Percentiles rank a stretch among this genome's conserved stretches.
These are phyloP conservation scores for Ascidia mentula DNA, from an alignment of 23 tunicate genomes.

Conservation along the genomic window DNA sequence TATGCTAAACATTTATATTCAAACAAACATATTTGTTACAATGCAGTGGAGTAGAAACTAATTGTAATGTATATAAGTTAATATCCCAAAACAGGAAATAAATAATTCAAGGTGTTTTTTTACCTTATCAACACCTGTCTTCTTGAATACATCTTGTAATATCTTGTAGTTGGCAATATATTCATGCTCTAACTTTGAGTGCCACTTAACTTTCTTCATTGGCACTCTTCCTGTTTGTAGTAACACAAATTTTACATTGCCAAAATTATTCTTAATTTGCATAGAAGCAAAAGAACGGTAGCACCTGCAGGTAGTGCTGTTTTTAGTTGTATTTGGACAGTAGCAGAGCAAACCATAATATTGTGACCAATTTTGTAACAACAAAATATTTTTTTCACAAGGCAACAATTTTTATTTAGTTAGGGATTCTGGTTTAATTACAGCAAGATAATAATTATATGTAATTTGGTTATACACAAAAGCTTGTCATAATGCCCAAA, in stretches of 20 bases:
- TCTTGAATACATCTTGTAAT: constrained; percentile 85
- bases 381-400: too few relatives aligned
- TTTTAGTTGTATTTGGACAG: neutral
- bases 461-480: too few relatives aligned
- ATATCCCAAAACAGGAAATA: neutral
- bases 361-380: neutral
- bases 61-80: neutral
- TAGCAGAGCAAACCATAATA: too few relatives aligned
- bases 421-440: too few relatives aligned
- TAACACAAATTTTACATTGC: too few relatives aligned
- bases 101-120: neutral
- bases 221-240: constrained; percentile 54
- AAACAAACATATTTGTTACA: neutral
- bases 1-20: neutral
- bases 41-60: neutral
- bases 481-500: too few relatives aligned
- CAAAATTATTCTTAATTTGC: too few relatives aligned
- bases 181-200: constrained; percentile 86
- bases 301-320: too few relatives aligned
- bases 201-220: constrained; percentile 92
- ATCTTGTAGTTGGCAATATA: constrained; percentile 84
- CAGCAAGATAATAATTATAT: too few relatives aligned
- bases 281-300: too few relatives aligned
- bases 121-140: constrained; percentile 81
- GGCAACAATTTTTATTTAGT: too few relatives aligned